Evolutionary conservation across 1,140 invertebrate genomes (phyloP).

Genomic region (Chironomus tepperi): DNA sequence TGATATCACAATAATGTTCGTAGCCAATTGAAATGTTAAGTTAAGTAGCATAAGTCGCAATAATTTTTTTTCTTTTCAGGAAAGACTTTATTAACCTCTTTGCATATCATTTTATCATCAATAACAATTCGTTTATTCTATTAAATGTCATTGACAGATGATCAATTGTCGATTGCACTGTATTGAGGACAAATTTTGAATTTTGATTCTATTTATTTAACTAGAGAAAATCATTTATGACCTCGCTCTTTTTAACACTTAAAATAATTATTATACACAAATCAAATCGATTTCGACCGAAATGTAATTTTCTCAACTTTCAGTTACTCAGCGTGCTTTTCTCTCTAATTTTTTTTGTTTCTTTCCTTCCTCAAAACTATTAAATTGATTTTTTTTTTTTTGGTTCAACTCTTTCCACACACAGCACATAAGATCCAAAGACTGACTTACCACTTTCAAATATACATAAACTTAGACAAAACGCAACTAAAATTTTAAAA

Average conservation of each 20-base stretch:
- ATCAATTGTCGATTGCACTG: neutral
- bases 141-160: conserved; percentile 6
- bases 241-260: neutral
- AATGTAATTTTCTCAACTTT: neutral
- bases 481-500: conserved; percentile 1
- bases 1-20: neutral
- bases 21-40: neutral
- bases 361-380: too few species aligned
- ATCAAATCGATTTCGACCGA: neutral
- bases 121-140: neutral
- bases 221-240: neutral
- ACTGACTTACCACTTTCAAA: neutral
- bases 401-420: neutral
- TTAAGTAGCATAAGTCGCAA: neutral
- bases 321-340: too few species aligned
- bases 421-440: neutral
- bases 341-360: too few species aligned
- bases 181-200: neutral
- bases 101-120: neutral
- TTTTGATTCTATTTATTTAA: neutral
- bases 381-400: too few species aligned
- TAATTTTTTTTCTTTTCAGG: too few species aligned
- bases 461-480: neutral
- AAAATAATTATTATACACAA: neutral
- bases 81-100: neutral